These are phyloP conservation scores for Erythrocercus mccallii DNA, from an alignment of 2,113 vertebrate species.

Conservation along the genomic window DNA sequence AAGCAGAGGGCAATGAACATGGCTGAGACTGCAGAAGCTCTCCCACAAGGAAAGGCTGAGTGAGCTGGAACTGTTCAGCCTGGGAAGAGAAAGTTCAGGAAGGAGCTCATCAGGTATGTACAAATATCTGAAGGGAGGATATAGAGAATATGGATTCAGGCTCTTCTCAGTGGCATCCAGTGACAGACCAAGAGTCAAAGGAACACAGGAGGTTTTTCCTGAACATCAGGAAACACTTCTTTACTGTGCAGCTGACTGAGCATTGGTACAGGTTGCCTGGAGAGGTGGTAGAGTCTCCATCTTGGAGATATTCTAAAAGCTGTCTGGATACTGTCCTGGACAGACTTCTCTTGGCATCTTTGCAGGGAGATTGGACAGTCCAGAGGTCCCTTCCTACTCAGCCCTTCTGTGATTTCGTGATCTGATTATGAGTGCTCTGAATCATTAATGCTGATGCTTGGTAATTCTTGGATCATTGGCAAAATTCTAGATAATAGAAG, in stretches of 20 bases:
- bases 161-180: background rate
- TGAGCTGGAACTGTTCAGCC: background rate
- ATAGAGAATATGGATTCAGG: background rate
- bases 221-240: background rate
- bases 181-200: background rate
- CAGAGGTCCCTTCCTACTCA: background rate
- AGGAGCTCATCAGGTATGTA: background rate
- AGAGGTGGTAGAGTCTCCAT: background rate
- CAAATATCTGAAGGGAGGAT: background rate
- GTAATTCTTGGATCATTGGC: background rate
- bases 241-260: background rate
- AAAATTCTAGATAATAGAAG: background rate
- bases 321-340: background rate
- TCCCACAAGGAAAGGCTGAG: background rate
- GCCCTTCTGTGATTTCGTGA: background rate
- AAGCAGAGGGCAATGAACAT: background rate
- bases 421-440: background rate
- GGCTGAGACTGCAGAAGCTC: background rate
- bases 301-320: background rate
- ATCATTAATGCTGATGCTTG: background rate
- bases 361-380: background rate
- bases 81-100: background rate
- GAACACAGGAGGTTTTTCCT: background rate
- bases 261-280: background rate
- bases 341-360: background rate